Evolutionary conservation across 2,113 vertebrate species (phyloP).

Genomic region (Pygoscelis adeliae): DNA sequence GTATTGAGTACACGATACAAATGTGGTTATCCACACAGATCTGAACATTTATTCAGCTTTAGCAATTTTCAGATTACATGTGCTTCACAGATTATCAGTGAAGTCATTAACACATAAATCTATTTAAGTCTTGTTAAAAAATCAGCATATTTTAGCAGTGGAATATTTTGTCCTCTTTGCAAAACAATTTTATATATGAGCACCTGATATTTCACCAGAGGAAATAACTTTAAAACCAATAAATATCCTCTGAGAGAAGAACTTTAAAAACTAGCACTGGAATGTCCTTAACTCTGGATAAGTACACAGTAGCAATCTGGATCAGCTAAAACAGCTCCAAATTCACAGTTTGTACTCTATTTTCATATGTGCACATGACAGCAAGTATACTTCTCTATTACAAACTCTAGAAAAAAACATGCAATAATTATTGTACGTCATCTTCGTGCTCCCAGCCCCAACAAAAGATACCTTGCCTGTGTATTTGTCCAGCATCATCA

Average conservation of each 20-base stretch:
- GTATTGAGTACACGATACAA: not conserved
- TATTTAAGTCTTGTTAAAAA: not conserved
- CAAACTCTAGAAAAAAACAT: not conserved
- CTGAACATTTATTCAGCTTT: not conserved
- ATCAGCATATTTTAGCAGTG: not conserved
- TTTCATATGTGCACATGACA: fast-evolving
- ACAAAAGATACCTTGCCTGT: not conserved
- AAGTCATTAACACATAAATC: not conserved
- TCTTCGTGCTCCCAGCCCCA: not conserved
- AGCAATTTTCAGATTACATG: not conserved
- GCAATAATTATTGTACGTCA: not conserved
- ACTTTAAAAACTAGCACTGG: not conserved
- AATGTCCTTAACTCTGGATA: not conserved
- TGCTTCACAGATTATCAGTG: not conserved
- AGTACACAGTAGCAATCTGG: not conserved
- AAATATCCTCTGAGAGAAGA: not conserved
- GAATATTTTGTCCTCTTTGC: not conserved
- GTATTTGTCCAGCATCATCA: not conserved
- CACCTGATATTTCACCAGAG: not conserved
- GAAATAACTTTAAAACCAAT: not conserved
- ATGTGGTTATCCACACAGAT: not conserved
- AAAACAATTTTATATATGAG: not conserved
- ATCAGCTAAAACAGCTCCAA: not conserved
- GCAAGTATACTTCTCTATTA: not conserved
- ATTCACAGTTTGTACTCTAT: not conserved